These are phyloP conservation scores for Halocaridina rubra DNA, from an alignment of 2,888 invertebrate genomes.

Conservation along the genomic window DNA sequence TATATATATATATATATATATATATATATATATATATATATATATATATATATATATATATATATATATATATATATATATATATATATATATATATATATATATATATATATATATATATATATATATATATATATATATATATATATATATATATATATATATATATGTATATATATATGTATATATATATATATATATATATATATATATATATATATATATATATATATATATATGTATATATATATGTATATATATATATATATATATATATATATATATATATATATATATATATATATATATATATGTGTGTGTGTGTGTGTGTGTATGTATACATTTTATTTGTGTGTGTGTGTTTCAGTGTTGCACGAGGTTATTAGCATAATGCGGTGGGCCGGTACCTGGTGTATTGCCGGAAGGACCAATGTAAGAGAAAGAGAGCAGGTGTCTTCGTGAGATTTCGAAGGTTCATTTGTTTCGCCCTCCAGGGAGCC, in stretches of 20 bases:
- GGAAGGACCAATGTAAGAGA: too few relatives aligned
- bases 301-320: neutral
- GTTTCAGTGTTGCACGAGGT: too few relatives aligned
- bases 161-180: neutral
- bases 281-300: conserved; percentile 6
- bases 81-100: conserved; percentile 1
- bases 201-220: conserved; percentile 5
- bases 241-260: neutral
- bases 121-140: neutral
- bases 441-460: too few relatives aligned
- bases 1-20: neutral
- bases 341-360: too few relatives aligned
- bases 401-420: too few relatives aligned
- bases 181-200: neutral
- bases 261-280: neutral
- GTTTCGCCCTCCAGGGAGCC: too few relatives aligned
- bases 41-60: neutral
- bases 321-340: neutral
- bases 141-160: neutral
- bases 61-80: neutral
- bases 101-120: neutral
- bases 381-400: too few relatives aligned
- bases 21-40: neutral
- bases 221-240: neutral
- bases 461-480: too few relatives aligned